Conservation (phyloP, 1,140 invertebrate species). For the Venturia canescens region DNA sequence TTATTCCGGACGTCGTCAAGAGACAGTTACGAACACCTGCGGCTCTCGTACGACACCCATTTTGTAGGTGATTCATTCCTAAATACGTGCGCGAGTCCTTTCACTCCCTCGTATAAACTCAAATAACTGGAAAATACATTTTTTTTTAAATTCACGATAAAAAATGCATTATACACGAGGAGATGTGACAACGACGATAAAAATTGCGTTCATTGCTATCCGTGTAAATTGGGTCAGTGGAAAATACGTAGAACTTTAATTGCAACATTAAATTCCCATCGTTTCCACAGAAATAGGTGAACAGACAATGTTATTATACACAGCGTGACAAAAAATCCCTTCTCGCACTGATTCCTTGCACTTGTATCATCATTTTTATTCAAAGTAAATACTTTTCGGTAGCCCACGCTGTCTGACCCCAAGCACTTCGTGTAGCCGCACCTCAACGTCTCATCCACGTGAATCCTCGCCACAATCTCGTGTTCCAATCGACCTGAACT, state of each 20-base stretch:
- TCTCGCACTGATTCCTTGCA: background rate
- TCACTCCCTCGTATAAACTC: background rate
- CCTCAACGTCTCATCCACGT: background rate
- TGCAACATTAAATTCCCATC: too few relatives aligned
- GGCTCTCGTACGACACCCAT: background rate
- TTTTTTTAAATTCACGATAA: too few relatives aligned
- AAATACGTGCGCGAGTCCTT: background rate
- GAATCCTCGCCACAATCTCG: constrained; percentile 19
- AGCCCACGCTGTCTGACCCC: background rate
- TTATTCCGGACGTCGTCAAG: background rate
- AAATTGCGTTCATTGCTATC: too few relatives aligned
- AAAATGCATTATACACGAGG: too few relatives aligned
- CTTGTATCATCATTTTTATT: background rate
- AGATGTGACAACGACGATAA: too few relatives aligned
- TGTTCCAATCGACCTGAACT: background rate
- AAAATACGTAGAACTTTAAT: too few relatives aligned
- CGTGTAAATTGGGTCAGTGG: too few relatives aligned
- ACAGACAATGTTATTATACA: too few relatives aligned
- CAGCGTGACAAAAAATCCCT: background rate
- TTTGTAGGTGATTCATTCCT: background rate
- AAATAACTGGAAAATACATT: too few relatives aligned
- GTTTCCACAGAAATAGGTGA: too few relatives aligned
- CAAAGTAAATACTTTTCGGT: constrained; percentile 7
- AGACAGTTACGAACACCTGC: constrained; percentile 34
- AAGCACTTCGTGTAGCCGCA: background rate